Conservation (phyloP, 2,888 invertebrate genomes). For the Thera obeliscata region DNA sequence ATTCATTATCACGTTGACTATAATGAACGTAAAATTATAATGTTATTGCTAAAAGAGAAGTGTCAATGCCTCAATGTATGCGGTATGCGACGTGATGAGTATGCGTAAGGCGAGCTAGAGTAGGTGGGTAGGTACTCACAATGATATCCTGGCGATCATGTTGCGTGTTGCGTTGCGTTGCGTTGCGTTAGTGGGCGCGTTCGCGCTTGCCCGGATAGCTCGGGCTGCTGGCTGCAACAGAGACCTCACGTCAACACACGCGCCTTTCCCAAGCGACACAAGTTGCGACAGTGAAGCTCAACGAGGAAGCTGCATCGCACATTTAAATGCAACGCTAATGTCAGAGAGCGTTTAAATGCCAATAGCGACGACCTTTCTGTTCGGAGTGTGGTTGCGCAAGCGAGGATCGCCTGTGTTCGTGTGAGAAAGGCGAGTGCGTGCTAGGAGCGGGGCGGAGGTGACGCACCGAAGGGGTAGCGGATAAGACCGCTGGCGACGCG, state of each 20-base stretch:
- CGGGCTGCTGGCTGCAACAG: constrained; percentile 78
- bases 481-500: constrained; percentile 74
- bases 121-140: constrained; percentile 64
- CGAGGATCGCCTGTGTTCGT: constrained; percentile 76
- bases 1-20: constrained; percentile 42
- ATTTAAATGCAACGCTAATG: constrained; percentile 83
- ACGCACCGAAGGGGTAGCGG: constrained; percentile 69
- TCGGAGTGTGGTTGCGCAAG: constrained; percentile 78
- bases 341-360: constrained; percentile 84
- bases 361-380: constrained; percentile 82
- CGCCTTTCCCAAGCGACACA: constrained; percentile 80
- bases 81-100: constrained; percentile 12
- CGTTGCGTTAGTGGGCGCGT: constrained; percentile 47
- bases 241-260: constrained; percentile 78
- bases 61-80: constrained; percentile 20
- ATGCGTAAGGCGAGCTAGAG: constrained; percentile 45
- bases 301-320: constrained; percentile 82
- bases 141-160: constrained; percentile 74
- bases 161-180: constrained; percentile 46
- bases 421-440: constrained; percentile 78
- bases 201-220: constrained; percentile 64
- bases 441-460: constrained; percentile 59
- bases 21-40: constrained; percentile 30
- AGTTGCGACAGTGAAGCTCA: constrained; percentile 81
- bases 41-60: constrained; percentile 19